phyloP scores from a whole-genome alignment of 2,888 invertebrate genomes.

The Lithophane leautieri region DNA sequence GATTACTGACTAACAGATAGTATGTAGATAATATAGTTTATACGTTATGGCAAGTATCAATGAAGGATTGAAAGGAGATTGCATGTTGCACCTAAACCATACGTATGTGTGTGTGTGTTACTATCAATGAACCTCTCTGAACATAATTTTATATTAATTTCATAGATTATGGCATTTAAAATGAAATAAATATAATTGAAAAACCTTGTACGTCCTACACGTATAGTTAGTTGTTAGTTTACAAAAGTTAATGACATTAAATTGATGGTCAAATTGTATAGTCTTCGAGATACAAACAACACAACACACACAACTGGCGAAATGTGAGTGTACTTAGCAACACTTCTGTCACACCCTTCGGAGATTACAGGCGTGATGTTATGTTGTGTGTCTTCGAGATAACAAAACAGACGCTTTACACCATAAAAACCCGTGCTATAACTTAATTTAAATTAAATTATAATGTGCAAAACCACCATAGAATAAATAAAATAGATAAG shows the following conservation, averaged over 20 bases:
- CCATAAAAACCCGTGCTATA: constrained; percentile 5
- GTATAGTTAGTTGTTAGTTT: background rate
- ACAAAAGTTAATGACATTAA: constrained; percentile 9
- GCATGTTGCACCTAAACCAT: background rate
- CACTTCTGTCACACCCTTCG: background rate
- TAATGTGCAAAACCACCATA: constrained; percentile 29
- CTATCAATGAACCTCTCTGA: background rate
- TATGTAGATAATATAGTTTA: background rate
- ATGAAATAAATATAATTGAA: background rate
- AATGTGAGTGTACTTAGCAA: background rate
- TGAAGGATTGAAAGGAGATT: background rate
- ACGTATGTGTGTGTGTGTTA: constrained; percentile 2
- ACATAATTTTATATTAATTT: constrained; percentile 1
- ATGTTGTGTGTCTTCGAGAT: background rate
- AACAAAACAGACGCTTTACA: constrained; percentile 20
- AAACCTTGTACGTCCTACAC: background rate
- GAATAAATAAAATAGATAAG: constrained; percentile 3
- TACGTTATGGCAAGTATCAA: background rate
- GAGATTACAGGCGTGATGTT: background rate
- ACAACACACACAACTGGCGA: background rate
- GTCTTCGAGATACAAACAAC: background rate
- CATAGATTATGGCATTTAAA: background rate
- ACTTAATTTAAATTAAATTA: constrained; percentile 14
- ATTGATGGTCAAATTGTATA: background rate
- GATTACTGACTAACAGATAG: background rate